Conservation (phyloP, 2,888 invertebrate species). For the Parapristionchus giblindavisi region DNA sequence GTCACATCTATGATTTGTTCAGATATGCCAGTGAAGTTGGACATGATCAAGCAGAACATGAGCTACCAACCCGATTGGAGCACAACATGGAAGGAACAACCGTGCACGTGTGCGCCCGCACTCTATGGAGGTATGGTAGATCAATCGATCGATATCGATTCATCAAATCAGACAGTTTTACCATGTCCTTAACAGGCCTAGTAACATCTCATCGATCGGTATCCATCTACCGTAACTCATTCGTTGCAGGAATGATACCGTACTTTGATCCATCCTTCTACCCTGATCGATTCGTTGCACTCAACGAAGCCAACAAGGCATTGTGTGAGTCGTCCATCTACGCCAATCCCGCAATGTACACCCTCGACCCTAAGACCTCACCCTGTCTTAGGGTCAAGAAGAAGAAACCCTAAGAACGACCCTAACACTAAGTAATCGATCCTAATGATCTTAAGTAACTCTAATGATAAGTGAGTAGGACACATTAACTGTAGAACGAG, state of each 20-base stretch:
- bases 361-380: slow-evolving; percentile 51
- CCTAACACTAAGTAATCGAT: too few species aligned
- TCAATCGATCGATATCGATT: too few species aligned
- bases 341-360: slow-evolving; percentile 58
- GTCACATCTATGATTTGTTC: slow-evolving; percentile 10
- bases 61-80: slow-evolving; percentile 63
- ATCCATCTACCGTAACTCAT: background rate
- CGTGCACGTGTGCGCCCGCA: slow-evolving; percentile 62
- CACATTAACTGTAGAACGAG: too few species aligned
- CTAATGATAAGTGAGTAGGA: too few species aligned
- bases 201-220: background rate
- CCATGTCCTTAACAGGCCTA: too few species aligned
- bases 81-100: slow-evolving; percentile 57
- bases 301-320: slow-evolving; percentile 56
- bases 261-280: slow-evolving; percentile 64
- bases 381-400: slow-evolving; percentile 53
- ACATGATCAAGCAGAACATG: slow-evolving; percentile 52
- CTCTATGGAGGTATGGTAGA: slow-evolving; percentile 56
- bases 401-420: background rate
- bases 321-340: slow-evolving; percentile 57
- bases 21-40: slow-evolving; percentile 58
- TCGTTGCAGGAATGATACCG: slow-evolving; percentile 49
- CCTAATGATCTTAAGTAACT: too few species aligned
- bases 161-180: too few species aligned
- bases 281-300: slow-evolving; percentile 54